Percentiles rank a stretch among this genome's conserved stretches.
Conservation (phyloP, 2,113 vertebrate species). For the Chinchilla lanigera region DNA sequence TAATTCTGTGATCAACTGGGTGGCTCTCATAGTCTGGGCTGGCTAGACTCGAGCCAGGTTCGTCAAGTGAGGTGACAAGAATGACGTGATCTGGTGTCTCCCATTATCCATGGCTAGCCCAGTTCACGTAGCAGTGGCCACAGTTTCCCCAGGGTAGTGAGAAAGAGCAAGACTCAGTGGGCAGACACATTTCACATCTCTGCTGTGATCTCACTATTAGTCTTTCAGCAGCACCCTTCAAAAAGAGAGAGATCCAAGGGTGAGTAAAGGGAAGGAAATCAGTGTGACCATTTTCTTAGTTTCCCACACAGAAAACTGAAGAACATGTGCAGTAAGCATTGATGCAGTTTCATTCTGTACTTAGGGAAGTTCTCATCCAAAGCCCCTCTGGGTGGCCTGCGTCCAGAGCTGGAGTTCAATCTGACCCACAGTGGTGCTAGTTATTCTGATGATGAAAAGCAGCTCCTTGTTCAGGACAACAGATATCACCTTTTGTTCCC, state of each 20-base stretch:
- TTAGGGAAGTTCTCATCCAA: neutral
- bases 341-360: neutral
- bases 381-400: too few relatives aligned
- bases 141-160: neutral
- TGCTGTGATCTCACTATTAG: neutral
- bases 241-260: neutral
- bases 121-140: fast-evolving
- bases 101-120: neutral
- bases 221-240: neutral
- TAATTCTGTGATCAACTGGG: neutral
- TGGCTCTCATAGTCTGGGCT: neutral
- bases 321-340: neutral
- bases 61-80: neutral
- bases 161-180: neutral
- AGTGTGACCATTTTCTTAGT: neutral
- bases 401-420: neutral
- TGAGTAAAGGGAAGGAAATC: neutral
- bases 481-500: neutral
- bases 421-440: neutral
- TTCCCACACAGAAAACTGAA: neutral
- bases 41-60: neutral
- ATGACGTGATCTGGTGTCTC: neutral
- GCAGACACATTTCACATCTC: neutral
- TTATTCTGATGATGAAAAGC: neutral
- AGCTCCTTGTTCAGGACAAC: neutral